These are phyloP conservation scores for Scolopax mira DNA, from an alignment of 2,113 vertebrate species.

Conservation along the genomic window DNA sequence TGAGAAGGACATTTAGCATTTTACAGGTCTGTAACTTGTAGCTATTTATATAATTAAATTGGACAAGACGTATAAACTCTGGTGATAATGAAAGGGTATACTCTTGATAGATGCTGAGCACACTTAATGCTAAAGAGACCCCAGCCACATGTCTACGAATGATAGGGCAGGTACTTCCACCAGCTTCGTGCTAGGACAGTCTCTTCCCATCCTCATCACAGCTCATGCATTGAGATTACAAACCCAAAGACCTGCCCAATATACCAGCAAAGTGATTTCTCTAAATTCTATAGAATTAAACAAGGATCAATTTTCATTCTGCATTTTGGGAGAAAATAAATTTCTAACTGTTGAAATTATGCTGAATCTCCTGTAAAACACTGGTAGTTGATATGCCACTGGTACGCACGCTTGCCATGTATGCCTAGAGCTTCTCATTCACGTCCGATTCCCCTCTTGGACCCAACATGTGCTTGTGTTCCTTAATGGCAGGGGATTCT, in stretches of 20 bases:
- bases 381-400: neutral
- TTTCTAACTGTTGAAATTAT: neutral
- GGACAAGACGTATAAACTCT: neutral
- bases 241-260: neutral
- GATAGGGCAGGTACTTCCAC: neutral
- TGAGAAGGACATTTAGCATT: neutral
- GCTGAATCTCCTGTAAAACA: neutral
- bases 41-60: neutral
- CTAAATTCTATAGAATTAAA: neutral
- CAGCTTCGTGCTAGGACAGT: neutral
- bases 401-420: no score
- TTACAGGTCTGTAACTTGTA: neutral
- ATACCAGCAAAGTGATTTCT: neutral
- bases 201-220: neutral
- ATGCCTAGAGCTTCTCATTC: neutral
- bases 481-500: neutral
- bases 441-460: neutral
- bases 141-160: accelerated
- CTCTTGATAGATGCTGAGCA: neutral
- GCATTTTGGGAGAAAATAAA: neutral
- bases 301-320: neutral
- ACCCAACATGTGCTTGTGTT: neutral
- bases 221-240: neutral
- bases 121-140: neutral
- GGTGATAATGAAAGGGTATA: neutral